Evolutionary conservation across 2,888 invertebrate genomes (phyloP).

Genomic region (Pomacea canaliculata): DNA sequence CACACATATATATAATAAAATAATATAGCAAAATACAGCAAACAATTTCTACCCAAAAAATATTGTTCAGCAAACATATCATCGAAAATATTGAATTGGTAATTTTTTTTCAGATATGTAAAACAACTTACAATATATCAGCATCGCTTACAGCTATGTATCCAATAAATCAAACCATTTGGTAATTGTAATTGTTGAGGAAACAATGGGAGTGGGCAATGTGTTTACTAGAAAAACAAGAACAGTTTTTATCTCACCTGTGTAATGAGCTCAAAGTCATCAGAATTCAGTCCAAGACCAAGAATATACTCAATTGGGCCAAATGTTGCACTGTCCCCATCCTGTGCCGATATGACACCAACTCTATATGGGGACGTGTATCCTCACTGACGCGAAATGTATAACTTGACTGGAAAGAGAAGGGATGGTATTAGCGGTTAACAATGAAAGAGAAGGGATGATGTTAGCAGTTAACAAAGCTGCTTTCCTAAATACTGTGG

Average conservation of each 20-base stretch:
- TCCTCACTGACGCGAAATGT: constrained; percentile 20
- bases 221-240: too few species aligned
- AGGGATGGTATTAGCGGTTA: too few species aligned
- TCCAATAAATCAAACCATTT: too few species aligned
- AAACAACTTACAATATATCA: too few species aligned
- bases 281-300: constrained; percentile 28
- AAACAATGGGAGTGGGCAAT: too few species aligned
- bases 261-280: constrained; percentile 25
- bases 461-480: too few species aligned
- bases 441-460: not conserved
- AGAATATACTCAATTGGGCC: constrained; percentile 41
- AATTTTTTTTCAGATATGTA: too few species aligned
- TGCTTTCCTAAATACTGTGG: too few species aligned
- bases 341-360: constrained; percentile 43
- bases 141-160: too few species aligned
- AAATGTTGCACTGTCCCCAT: constrained; percentile 46
- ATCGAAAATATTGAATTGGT: too few species aligned
- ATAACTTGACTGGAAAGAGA: constrained; percentile 10
- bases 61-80: not conserved
- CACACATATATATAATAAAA: not conserved
- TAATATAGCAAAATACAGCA: not conserved
- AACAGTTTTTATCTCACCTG: constrained; percentile 11
- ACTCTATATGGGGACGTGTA: constrained; percentile 28
- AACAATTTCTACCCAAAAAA: constrained; percentile 4
- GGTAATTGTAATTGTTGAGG: too few species aligned